These are phyloP conservation scores for Rosalia funebris DNA, from an alignment of 2,888 invertebrate genomes.

Conservation along the genomic window DNA sequence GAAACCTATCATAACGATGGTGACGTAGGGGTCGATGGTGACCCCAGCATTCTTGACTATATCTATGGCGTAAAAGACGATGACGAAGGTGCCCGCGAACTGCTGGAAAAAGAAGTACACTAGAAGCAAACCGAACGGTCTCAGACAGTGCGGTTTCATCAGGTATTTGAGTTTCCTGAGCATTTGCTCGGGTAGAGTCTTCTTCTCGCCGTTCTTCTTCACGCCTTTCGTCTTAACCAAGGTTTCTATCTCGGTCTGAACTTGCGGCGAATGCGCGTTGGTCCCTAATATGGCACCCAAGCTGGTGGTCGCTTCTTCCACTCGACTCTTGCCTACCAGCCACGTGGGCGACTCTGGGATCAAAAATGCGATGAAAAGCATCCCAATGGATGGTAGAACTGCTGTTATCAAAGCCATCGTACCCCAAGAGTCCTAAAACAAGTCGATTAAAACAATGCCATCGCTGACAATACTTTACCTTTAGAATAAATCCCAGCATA, in stretches of 20 bases:
- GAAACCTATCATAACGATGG: slow-evolving; percentile 66
- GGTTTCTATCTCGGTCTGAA: slow-evolving; percentile 53
- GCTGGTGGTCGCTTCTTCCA: slow-evolving; percentile 63
- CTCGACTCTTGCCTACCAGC: slow-evolving; percentile 64
- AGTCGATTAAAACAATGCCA: not conserved
- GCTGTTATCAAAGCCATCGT: slow-evolving; percentile 62
- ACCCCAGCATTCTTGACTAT: slow-evolving; percentile 65
- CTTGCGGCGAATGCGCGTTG: slow-evolving; percentile 45
- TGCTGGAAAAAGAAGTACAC: slow-evolving; percentile 70
- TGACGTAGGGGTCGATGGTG: slow-evolving; percentile 63
- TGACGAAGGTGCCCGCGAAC: slow-evolving; percentile 68
- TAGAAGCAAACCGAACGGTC: slow-evolving; percentile 65
- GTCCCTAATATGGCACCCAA: slow-evolving; percentile 63
- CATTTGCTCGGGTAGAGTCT: slow-evolving; percentile 43
- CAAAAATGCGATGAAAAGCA: slow-evolving; percentile 59
- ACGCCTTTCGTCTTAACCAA: slow-evolving; percentile 47
- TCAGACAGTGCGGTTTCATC: slow-evolving; percentile 60
- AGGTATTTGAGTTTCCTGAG: slow-evolving; percentile 54
- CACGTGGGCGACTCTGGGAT: slow-evolving; percentile 69
- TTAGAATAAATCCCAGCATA: slow-evolving; percentile 65
- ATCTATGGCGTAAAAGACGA: slow-evolving; percentile 69
- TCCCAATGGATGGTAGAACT: slow-evolving; percentile 62
- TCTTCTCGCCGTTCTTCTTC: slow-evolving; percentile 36
- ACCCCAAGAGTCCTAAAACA: slow-evolving; percentile 65
- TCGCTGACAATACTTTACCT: slow-evolving; percentile 57